A percentile compares a stretch with the other conserved stretches of the same genome.
Conservation (phyloP, 2,113 vertebrate species). For the Thunnus thynnus region DNA sequence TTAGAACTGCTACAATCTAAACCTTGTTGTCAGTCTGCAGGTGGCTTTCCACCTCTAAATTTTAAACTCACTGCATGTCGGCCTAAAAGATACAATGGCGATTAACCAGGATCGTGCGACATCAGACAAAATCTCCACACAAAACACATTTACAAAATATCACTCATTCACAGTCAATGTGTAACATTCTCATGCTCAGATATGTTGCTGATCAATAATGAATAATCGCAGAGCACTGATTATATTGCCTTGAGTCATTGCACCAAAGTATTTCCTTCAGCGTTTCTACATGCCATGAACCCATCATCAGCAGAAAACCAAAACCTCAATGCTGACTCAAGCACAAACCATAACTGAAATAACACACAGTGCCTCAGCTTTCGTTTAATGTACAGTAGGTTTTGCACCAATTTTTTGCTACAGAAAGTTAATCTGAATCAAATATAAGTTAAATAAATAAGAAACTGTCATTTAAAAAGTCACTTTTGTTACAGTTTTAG, state of each 20-base stretch:
- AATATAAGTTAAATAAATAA: constrained; percentile 81
- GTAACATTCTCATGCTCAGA: constrained; percentile 87
- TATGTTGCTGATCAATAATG: constrained; percentile 72
- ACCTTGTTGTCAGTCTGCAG: constrained; percentile 57
- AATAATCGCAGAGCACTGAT: constrained; percentile 66
- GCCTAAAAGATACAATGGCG: constrained; percentile 51
- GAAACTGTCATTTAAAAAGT: constrained; percentile 56
- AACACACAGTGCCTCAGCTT: constrained; percentile 52
- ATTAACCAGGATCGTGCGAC: constrained; percentile 59
- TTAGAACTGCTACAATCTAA: constrained; percentile 68
- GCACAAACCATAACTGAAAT: constrained; percentile 49
- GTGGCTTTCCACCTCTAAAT: constrained; percentile 25
- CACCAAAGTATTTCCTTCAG: constrained; percentile 46
- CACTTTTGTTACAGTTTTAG: constrained; percentile 67
- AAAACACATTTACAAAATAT: constrained; percentile 80
- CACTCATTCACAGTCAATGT: constrained; percentile 83
- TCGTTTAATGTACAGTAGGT: constrained; percentile 64
- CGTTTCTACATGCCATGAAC: constrained; percentile 60
- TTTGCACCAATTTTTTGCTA: constrained; percentile 67
- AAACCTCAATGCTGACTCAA: constrained; percentile 53
- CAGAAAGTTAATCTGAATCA: constrained; percentile 57
- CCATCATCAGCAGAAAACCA: constrained; percentile 35
- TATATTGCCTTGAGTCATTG: constrained; percentile 38
- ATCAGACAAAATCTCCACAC: constrained; percentile 65
- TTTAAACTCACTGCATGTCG: constrained; percentile 35